A percentile compares a stretch with the other conserved stretches of the same genome.
Conservation (phyloP, 2,797 vertebrate genomes). For the Phaenicophaeus curvirostris region DNA sequence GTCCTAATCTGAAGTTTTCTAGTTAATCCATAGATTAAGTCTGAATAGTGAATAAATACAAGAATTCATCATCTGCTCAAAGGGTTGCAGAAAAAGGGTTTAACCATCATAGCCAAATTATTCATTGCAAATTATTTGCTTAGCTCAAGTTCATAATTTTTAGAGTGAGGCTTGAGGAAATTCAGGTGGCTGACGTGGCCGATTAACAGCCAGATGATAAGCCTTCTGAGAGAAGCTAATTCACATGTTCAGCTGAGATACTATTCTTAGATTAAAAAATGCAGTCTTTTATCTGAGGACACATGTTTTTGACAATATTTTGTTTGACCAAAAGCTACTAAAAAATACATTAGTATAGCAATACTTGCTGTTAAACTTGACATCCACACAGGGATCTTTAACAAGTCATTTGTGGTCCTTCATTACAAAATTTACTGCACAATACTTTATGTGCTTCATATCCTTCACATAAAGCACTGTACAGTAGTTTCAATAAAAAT, state of each 20-base stretch:
- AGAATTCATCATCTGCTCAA: neutral
- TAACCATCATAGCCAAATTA: neutral
- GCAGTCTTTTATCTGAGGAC: constrained; percentile 22
- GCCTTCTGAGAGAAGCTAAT: constrained; percentile 22
- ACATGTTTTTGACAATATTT: constrained; percentile 55
- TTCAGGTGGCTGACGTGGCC: constrained; percentile 18
- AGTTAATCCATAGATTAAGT: neutral
- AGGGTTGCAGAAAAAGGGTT: neutral
- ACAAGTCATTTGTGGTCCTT: constrained; percentile 57
- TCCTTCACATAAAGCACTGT: constrained; percentile 59
- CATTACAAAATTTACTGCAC: constrained; percentile 67
- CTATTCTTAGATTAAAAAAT: constrained; percentile 31
- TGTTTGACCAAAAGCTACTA: constrained; percentile 59
- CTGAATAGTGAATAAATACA: neutral
- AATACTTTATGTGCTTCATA: constrained; percentile 64
- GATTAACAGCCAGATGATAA: neutral
- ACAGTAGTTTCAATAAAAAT: constrained; percentile 67
- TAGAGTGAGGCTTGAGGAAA: neutral
- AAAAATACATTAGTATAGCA: constrained; percentile 39
- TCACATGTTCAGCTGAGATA: neutral
- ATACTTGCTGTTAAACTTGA: constrained; percentile 55
- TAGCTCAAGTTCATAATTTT: neutral
- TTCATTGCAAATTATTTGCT: neutral
- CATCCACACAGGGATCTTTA: constrained; percentile 57
- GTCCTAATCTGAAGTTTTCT: neutral